These are phyloP conservation scores for Rhyacophila brunnea DNA, from an alignment of 1,140 invertebrate species.

Conservation along the genomic window DNA sequence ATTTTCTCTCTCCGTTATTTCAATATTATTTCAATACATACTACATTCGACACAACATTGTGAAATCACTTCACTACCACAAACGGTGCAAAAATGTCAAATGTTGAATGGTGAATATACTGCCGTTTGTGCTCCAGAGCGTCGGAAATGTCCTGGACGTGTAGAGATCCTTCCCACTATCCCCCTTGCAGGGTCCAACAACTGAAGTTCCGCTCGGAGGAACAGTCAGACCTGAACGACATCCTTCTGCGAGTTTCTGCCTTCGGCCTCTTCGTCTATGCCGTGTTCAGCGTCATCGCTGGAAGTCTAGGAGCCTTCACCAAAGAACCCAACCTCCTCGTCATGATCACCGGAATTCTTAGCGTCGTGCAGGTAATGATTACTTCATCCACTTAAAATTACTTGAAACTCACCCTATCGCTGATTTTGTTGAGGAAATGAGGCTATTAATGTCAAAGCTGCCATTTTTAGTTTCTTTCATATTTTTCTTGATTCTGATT, in stretches of 20 bases:
- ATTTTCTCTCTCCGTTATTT: not conserved
- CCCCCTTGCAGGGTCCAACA: slow-evolving; percentile 73
- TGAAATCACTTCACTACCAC: slow-evolving; percentile 1
- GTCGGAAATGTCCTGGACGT: slow-evolving; percentile 53
- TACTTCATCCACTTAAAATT: too few relatives aligned
- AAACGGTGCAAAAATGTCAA: not conserved
- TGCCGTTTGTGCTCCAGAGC: slow-evolving; percentile 39
- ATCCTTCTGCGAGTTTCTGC: slow-evolving; percentile 87
- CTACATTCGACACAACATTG: not conserved
- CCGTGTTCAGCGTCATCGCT: slow-evolving; percentile 90
- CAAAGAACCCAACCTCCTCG: slow-evolving; percentile 81
- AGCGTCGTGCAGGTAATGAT: slow-evolving; percentile 74
- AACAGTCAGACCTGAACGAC: slow-evolving; percentile 85
- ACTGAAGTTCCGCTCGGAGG: slow-evolving; percentile 84
- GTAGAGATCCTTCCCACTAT: slow-evolving; percentile 49
- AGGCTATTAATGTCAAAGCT: too few relatives aligned
- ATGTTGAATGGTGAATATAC: not conserved
- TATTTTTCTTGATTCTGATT: too few relatives aligned
- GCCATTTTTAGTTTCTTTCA: too few relatives aligned
- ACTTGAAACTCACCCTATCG: too few relatives aligned
- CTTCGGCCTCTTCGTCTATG: slow-evolving; percentile 89
- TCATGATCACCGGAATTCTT: slow-evolving; percentile 85
- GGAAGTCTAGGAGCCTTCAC: slow-evolving; percentile 80
- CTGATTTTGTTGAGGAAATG: too few relatives aligned
- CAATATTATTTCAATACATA: not conserved